A percentile compares a stretch with the other conserved stretches of the same genome.
Evolutionary conservation across 1,140 invertebrate species (phyloP).

Genomic region (Papilio helenus): DNA sequence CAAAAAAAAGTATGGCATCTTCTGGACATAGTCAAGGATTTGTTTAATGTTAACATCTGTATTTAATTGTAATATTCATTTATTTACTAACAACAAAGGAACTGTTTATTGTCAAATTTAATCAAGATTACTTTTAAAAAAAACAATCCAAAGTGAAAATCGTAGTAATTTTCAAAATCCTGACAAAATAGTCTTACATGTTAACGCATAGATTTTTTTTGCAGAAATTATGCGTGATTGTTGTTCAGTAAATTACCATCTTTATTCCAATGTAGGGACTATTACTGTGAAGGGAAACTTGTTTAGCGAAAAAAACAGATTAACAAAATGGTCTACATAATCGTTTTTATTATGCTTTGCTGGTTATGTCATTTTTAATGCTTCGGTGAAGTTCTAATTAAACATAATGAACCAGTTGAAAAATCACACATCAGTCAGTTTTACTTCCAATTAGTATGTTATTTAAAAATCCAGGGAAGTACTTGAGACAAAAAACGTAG

Average conservation of each 20-base stretch:
- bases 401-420: too few relatives aligned
- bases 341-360: not conserved
- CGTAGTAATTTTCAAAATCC: not conserved
- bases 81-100: not conserved
- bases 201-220: not conserved
- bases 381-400: too few relatives aligned
- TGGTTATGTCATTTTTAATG: not conserved
- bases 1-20: not conserved
- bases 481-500: too few relatives aligned
- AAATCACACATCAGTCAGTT: too few relatives aligned
- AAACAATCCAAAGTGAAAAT: not conserved
- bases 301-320: not conserved
- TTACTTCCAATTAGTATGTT: too few relatives aligned
- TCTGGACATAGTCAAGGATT: not conserved
- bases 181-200: not conserved
- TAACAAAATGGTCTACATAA: not conserved
- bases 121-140: too few relatives aligned
- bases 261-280: not conserved
- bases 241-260: not conserved
- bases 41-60: not conserved
- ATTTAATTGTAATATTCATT: not conserved
- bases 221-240: conserved; percentile 12
- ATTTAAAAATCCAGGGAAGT: too few relatives aligned
- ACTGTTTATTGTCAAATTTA: too few relatives aligned
- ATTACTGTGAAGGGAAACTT: not conserved